These are phyloP conservation scores for Pseudoips prasinana DNA, from an alignment of 2,888 invertebrate genomes.

Conservation along the genomic window DNA sequence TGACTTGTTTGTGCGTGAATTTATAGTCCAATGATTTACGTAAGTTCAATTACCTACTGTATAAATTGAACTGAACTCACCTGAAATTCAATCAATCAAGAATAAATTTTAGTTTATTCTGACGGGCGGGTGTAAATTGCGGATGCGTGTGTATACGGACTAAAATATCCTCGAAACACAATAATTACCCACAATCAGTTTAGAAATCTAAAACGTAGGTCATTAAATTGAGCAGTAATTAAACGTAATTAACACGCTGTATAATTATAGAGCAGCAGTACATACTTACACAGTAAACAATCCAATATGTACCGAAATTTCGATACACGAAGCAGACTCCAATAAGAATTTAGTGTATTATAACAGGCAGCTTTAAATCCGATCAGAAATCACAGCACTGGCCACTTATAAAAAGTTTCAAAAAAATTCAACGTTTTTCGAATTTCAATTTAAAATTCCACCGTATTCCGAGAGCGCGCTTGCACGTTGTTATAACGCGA, in stretches of 20 bases:
- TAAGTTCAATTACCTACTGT: too few relatives aligned
- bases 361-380: constrained; percentile 52
- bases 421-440: constrained; percentile 35
- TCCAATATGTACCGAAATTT: constrained; percentile 38
- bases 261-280: constrained; percentile 25
- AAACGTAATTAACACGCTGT: constrained; percentile 26
- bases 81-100: too few relatives aligned
- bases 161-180: constrained; percentile 25
- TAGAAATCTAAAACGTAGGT: constrained; percentile 29
- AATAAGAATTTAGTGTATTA: constrained; percentile 38
- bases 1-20: too few relatives aligned
- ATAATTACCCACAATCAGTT: constrained; percentile 27
- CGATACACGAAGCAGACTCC: constrained; percentile 44
- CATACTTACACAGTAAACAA: constrained; percentile 68
- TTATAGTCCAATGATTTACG: too few relatives aligned
- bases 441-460: constrained; percentile 48
- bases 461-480: constrained; percentile 51
- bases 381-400: constrained; percentile 59
- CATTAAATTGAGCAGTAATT: constrained; percentile 26
- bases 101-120: too few relatives aligned
- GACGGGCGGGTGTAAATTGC: constrained; percentile 22
- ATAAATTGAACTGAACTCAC: too few relatives aligned
- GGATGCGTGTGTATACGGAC: constrained; percentile 26
- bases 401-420: constrained; percentile 47
- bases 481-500: constrained; percentile 38